These are phyloP conservation scores for Polyploca ridens DNA, from an alignment of 2,888 invertebrate species.

Conservation along the genomic window DNA sequence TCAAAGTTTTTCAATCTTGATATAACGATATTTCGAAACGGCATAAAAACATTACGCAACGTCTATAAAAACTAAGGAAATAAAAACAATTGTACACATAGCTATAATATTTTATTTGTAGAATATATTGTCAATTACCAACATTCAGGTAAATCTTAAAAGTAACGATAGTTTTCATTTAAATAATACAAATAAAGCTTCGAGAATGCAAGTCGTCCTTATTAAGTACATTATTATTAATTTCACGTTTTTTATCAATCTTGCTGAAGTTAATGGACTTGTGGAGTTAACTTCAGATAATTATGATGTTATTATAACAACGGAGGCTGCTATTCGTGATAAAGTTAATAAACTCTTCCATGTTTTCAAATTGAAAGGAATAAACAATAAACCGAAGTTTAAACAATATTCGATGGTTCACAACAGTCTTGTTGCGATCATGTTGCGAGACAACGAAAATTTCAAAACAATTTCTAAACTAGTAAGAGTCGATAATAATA, in stretches of 20 bases:
- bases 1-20: not conserved
- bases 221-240: slow-evolving; percentile 19
- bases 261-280: slow-evolving; percentile 32
- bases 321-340: slow-evolving; percentile 46
- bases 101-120: slow-evolving; percentile 4
- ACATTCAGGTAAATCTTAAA: not conserved
- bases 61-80: slow-evolving; percentile 6
- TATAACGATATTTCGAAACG: not conserved
- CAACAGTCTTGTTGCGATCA: slow-evolving; percentile 54
- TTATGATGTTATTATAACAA: slow-evolving; percentile 39
- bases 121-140: not conserved
- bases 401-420: slow-evolving; percentile 53
- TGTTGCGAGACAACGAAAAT: slow-evolving; percentile 49
- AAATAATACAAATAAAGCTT: not conserved
- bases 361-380: slow-evolving; percentile 41
- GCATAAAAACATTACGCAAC: not conserved
- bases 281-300: slow-evolving; percentile 40
- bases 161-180: slow-evolving; percentile 1
- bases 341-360: slow-evolving; percentile 55
- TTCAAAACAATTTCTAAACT: slow-evolving; percentile 50
- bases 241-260: slow-evolving; percentile 25
- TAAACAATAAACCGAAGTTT: slow-evolving; percentile 39
- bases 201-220: not conserved
- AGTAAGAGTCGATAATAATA: slow-evolving; percentile 45
- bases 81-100: not conserved